These are phyloP conservation scores for Parelbella ahira DNA, from an alignment of 2,888 invertebrate species.

Conservation along the genomic window DNA sequence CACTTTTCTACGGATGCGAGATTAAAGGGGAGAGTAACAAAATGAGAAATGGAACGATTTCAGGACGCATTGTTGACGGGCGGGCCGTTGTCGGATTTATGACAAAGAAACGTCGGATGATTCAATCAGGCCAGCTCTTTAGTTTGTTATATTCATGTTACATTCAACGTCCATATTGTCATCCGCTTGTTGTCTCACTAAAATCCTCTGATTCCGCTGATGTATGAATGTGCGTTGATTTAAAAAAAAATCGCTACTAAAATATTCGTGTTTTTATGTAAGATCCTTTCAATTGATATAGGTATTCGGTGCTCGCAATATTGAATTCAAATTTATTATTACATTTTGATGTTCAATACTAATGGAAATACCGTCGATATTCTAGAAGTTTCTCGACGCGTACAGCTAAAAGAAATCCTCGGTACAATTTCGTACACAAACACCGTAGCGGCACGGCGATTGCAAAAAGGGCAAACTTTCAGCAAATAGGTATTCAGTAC, in stretches of 20 bases:
- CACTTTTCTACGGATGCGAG: slow-evolving; percentile 79
- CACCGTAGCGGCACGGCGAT: slow-evolving; percentile 35
- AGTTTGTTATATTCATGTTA: slow-evolving; percentile 78
- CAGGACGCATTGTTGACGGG: slow-evolving; percentile 76
- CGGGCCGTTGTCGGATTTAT: slow-evolving; percentile 78
- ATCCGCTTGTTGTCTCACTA: slow-evolving; percentile 54
- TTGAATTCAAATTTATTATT: no score
- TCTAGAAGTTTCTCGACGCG: no score
- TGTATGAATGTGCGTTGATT: not conserved
- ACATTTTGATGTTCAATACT: no score
- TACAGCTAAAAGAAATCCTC: slow-evolving; percentile 7
- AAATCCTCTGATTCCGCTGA: no score
- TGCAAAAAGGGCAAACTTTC: slow-evolving; percentile 60
- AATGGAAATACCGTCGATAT: no score
- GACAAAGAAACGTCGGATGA: slow-evolving; percentile 79
- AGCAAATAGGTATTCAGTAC: slow-evolving; percentile 77
- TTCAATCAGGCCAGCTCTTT: slow-evolving; percentile 78
- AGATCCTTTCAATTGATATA: no score
- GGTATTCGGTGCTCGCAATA: no score
- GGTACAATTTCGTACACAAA: slow-evolving; percentile 23
- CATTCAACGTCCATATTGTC: slow-evolving; percentile 61
- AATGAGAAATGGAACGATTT: slow-evolving; percentile 81
- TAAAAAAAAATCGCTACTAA: no score
- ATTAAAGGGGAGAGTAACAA: slow-evolving; percentile 79
- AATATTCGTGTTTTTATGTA: no score